Conservation (phyloP, 2,888 invertebrate genomes). For the Folsomia manolachei region DNA sequence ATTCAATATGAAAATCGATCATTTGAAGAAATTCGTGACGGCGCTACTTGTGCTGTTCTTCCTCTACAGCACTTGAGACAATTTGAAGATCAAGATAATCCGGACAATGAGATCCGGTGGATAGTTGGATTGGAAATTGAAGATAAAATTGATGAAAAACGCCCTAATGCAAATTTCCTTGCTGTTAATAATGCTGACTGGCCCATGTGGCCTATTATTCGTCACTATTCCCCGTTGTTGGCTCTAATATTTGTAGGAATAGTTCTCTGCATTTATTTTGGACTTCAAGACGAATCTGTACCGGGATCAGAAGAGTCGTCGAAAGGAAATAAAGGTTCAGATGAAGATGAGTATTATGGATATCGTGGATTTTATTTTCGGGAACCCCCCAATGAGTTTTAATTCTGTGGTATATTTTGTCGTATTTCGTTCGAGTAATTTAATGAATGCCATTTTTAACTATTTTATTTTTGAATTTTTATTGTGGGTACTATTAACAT, state of each 20-base stretch:
- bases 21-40: constrained; percentile 29
- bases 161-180: constrained; percentile 1
- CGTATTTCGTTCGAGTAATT: too few relatives aligned
- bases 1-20: constrained; percentile 16
- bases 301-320: too few relatives aligned
- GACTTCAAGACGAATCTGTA: background rate
- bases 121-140: background rate
- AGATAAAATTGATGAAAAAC: background rate
- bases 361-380: constrained; percentile 5
- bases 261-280: background rate
- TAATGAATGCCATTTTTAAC: too few relatives aligned
- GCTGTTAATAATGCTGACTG: background rate
- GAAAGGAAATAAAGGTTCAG: background rate
- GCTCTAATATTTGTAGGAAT: constrained; percentile 21
- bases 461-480: too few relatives aligned
- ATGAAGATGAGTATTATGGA: background rate
- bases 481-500: too few relatives aligned
- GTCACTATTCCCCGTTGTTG: constrained; percentile 24
- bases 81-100: background rate
- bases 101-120: background rate
- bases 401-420: too few relatives aligned
- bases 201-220: background rate
- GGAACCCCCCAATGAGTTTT: background rate
- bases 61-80: constrained; percentile 25
- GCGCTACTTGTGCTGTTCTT: constrained; percentile 24